phyloP scores from a whole-genome alignment of 2,888 invertebrate genomes.

The Xestoiulus laeticollis region DNA sequence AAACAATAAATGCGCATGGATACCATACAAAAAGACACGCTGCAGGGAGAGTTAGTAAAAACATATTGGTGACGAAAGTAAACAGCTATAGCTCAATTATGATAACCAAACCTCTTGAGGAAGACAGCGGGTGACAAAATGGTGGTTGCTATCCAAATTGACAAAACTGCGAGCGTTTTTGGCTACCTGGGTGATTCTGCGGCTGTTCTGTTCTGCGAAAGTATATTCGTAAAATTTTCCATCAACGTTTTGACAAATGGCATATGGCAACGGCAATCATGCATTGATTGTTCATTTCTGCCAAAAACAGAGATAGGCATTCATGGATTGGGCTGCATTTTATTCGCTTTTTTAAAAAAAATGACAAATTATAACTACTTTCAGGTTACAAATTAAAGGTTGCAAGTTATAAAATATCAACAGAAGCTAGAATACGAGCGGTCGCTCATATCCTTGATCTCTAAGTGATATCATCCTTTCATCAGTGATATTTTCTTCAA shows the following conservation, averaged over 20 bases:
- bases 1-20: neutral
- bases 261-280: neutral
- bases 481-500: too few relatives aligned
- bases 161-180: neutral
- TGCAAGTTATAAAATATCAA: too few relatives aligned
- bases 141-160: neutral
- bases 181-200: neutral
- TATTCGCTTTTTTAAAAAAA: too few relatives aligned
- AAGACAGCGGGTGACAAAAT: neutral
- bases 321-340: too few relatives aligned
- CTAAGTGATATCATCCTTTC: too few relatives aligned
- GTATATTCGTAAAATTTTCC: neutral
- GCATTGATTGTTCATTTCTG: neutral
- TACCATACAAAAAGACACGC: neutral
- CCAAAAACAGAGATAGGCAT: neutral
- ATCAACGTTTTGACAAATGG: neutral
- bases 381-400: too few relatives aligned
- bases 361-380: too few relatives aligned
- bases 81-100: neutral
- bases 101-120: neutral
- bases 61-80: neutral
- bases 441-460: too few relatives aligned
- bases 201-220: neutral
- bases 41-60: neutral
- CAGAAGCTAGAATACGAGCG: too few relatives aligned